Percentiles rank a stretch among this genome's conserved stretches.
These are phyloP conservation scores for Drosophila miranda DNA, from an alignment of 1,140 invertebrate species.

Conservation along the genomic window DNA sequence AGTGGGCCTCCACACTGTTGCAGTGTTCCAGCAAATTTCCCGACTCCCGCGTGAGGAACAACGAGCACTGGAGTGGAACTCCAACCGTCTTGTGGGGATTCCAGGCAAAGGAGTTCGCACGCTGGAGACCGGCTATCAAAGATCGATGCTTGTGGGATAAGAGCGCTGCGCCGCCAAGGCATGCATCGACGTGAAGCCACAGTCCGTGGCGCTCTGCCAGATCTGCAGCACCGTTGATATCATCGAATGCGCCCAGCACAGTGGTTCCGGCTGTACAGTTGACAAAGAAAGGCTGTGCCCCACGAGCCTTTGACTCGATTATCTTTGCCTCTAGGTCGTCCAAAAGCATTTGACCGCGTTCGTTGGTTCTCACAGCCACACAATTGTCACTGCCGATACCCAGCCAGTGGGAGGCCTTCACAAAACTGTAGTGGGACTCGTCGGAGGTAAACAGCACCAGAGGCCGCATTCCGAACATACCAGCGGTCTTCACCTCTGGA, in stretches of 20 bases:
- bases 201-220: slow-evolving; percentile 86
- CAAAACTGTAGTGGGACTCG: slow-evolving; percentile 94
- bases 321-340: slow-evolving; percentile 85
- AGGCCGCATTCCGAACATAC: slow-evolving; percentile 85
- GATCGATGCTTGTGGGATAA: slow-evolving; percentile 59
- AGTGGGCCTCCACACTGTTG: slow-evolving; percentile 91
- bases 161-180: slow-evolving; percentile 89
- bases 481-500: slow-evolving; percentile 89
- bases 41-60: slow-evolving; percentile 88
- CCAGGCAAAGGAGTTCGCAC: slow-evolving; percentile 92
- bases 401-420: slow-evolving; percentile 90
- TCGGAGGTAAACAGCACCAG: slow-evolving; percentile 89
- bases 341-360: slow-evolving; percentile 86
- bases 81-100: slow-evolving; percentile 97
- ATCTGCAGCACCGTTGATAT: slow-evolving; percentile 88
- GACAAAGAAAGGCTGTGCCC: slow-evolving; percentile 86
- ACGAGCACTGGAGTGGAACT: slow-evolving; percentile 93
- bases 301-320: slow-evolving; percentile 79
- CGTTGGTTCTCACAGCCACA: slow-evolving; percentile 87
- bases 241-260: slow-evolving; percentile 93
- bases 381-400: slow-evolving; percentile 91
- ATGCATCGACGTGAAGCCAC: slow-evolving; percentile 94
- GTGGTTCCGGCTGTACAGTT: slow-evolving; percentile 90
- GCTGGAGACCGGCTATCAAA: slow-evolving; percentile 57
- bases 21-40: slow-evolving; percentile 86